A percentile compares a stretch with the other conserved stretches of the same genome.
These are phyloP conservation scores for Philaethria dido DNA, from an alignment of 2,888 invertebrate species.

Conservation along the genomic window DNA sequence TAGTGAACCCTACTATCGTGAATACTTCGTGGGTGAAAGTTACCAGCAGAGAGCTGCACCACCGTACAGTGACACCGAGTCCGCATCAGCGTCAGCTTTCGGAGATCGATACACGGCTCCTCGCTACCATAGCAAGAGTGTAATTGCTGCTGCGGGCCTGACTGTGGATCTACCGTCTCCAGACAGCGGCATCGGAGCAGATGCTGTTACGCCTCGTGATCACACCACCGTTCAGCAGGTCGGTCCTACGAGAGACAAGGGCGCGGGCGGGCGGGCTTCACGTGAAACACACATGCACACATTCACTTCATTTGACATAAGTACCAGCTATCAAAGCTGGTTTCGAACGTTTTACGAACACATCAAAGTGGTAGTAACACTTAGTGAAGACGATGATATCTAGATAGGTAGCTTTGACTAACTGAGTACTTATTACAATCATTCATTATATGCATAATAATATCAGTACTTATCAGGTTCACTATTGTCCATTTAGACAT, in stretches of 20 bases:
- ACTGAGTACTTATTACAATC: slow-evolving; percentile 17
- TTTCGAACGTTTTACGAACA: slow-evolving; percentile 21
- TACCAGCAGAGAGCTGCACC: slow-evolving; percentile 85
- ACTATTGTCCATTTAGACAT: slow-evolving; percentile 4
- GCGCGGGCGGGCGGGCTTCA: slow-evolving; percentile 76
- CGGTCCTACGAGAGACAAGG: slow-evolving; percentile 70
- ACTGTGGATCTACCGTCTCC: slow-evolving; percentile 97
- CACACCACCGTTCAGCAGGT: slow-evolving; percentile 96
- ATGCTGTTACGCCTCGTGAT: slow-evolving; percentile 95
- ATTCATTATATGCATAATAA: neutral
- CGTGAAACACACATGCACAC: slow-evolving; percentile 48
- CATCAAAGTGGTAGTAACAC: slow-evolving; percentile 11
- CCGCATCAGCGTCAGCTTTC: slow-evolving; percentile 86
- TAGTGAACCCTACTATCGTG: slow-evolving; percentile 91
- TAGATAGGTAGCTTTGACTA: slow-evolving; percentile 4
- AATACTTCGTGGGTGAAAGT: slow-evolving; percentile 88
- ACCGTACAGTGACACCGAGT: slow-evolving; percentile 82
- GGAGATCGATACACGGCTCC: slow-evolving; percentile 88
- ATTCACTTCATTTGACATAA: slow-evolving; percentile 44
- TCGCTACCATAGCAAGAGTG: slow-evolving; percentile 88
- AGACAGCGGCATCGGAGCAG: slow-evolving; percentile 97
- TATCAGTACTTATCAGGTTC: slow-evolving; percentile 16
- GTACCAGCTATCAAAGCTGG: slow-evolving; percentile 28
- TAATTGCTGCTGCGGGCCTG: slow-evolving; percentile 90
- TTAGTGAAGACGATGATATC: slow-evolving; percentile 1